A percentile compares a stretch with the other conserved stretches of the same genome.
Evolutionary conservation across 1,140 invertebrate species (phyloP).

Genomic region (Fragariocoptes setiger): DNA sequence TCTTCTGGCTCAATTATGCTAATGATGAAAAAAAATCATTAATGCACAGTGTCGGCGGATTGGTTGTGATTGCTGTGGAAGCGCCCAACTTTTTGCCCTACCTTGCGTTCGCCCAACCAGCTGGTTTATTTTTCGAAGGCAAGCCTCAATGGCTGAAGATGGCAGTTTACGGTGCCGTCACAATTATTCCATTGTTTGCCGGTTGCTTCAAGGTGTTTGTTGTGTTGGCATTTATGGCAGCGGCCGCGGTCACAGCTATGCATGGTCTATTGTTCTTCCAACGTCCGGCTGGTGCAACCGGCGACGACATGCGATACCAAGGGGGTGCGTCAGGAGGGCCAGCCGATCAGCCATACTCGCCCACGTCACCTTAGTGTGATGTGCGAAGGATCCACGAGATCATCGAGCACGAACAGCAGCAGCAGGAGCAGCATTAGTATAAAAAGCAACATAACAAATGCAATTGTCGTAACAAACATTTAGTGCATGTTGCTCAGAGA

Average conservation of each 20-base stretch:
- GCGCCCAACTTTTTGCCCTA: conserved; percentile 9
- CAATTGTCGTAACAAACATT: neutral
- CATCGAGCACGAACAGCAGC: neutral
- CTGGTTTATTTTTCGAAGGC: conserved; percentile 7
- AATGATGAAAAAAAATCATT: neutral
- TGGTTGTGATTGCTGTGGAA: conserved; percentile 8
- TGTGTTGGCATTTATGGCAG: conserved; percentile 6
- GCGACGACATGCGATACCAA: conserved; percentile 9
- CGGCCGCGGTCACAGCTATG: conserved; percentile 2
- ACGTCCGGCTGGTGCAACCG: conserved; percentile 1
- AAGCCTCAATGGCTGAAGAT: conserved; percentile 9
- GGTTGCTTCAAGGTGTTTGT: conserved; percentile 8
- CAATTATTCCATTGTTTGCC: conserved; percentile 7
- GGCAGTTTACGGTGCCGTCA: conserved; percentile 6
- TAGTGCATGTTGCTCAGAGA: neutral
- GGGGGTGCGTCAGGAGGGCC: neutral
- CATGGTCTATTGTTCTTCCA: conserved; percentile 6
- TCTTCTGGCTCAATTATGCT: neutral
- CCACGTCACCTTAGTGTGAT: conserved; percentile 7
- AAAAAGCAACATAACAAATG: neutral
- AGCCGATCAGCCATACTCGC: conserved; percentile 8
- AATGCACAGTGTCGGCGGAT: conserved; percentile 1
- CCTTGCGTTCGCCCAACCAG: conserved; percentile 7
- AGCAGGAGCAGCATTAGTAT: neutral
- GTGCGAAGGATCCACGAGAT: neutral